phyloP scores from a whole-genome alignment of 2,888 invertebrate species.

The Actias luna region DNA sequence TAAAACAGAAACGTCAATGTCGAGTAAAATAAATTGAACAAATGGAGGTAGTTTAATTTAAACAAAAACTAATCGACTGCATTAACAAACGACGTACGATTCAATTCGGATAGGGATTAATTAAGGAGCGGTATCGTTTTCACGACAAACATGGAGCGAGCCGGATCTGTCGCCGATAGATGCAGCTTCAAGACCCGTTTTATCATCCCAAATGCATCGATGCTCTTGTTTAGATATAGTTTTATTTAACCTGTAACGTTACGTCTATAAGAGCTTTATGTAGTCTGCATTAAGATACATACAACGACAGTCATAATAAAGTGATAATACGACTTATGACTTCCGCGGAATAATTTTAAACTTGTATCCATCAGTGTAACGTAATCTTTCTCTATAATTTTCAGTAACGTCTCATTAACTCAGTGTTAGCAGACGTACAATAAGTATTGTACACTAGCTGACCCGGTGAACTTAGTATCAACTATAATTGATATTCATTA shows the following conservation, averaged over 20 bases:
- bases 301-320: not conserved
- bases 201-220: conserved; percentile 63
- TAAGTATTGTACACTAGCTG: no score
- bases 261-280: conserved; percentile 32
- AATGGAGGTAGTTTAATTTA: conserved; percentile 24
- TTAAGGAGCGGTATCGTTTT: conserved; percentile 57
- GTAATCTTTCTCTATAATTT: no score
- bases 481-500: no score
- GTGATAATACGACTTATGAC: no score
- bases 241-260: conserved; percentile 52
- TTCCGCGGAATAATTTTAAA: no score
- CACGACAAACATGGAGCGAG: conserved; percentile 47
- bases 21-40: not conserved
- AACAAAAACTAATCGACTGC: conserved; percentile 46
- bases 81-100: conserved; percentile 55
- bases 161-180: conserved; percentile 45
- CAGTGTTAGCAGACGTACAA: no score
- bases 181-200: conserved; percentile 63
- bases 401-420: no score
- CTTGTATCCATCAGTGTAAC: no score
- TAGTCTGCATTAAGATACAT: conserved; percentile 19
- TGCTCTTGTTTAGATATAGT: conserved; percentile 53
- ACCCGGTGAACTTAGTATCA: no score
- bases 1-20: not conserved
- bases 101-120: conserved; percentile 54